Conservation (phyloP, 2,797 vertebrate species). For the Anas bahamensis region DNA sequence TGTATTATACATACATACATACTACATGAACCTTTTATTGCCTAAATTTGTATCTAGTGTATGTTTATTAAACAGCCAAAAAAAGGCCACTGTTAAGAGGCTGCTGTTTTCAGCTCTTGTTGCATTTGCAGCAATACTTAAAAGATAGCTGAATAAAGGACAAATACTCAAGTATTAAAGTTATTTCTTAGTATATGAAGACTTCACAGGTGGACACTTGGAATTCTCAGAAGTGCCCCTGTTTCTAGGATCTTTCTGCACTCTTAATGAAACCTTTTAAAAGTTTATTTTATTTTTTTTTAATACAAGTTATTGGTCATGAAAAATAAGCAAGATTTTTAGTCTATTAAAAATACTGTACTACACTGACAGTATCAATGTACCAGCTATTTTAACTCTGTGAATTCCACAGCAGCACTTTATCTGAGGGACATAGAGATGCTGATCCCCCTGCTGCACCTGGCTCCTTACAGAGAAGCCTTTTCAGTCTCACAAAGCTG, state of each 20-base stretch:
- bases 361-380: not conserved
- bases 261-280: not conserved
- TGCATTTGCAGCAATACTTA: constrained; percentile 14
- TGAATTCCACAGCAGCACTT: not conserved
- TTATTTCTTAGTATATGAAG: not conserved
- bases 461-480: not conserved
- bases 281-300: not conserved
- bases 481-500: not conserved
- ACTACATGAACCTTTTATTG: constrained; percentile 56
- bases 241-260: not conserved
- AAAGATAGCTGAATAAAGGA: constrained; percentile 9
- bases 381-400: not conserved
- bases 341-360: not conserved
- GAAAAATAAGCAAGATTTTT: not conserved
- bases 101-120: not conserved
- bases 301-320: not conserved
- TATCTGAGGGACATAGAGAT: not conserved
- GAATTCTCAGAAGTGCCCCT: not conserved
- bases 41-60: constrained; percentile 60
- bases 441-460: not conserved
- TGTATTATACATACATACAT: constrained; percentile 57
- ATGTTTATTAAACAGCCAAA: constrained; percentile 45
- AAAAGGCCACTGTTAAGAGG: not conserved
- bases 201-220: constrained; percentile 43
- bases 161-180: constrained; percentile 43